phyloP scores from a whole-genome alignment of 2,797 vertebrate species.

The Hippoglossus hippoglossus region DNA sequence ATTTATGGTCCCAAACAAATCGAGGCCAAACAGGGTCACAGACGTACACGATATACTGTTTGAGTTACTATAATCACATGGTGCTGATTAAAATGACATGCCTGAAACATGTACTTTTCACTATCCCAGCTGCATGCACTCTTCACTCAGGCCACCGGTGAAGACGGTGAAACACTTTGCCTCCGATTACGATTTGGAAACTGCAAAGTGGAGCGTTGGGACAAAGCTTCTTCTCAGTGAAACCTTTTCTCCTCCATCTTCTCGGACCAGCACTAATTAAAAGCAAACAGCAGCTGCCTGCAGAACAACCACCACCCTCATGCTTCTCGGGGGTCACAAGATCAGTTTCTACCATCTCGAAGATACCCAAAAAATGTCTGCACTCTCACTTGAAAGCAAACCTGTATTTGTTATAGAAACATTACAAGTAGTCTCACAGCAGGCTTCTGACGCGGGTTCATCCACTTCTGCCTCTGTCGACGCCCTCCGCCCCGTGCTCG shows the following conservation, averaged over 20 bases:
- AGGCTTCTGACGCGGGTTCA: conserved; percentile 39
- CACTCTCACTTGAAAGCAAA: conserved; percentile 15
- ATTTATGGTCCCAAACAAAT: not conserved
- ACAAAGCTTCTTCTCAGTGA: conserved; percentile 12
- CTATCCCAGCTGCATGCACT: conserved; percentile 11
- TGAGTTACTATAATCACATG: conserved; percentile 15
- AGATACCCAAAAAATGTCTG: conserved; percentile 30
- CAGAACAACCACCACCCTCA: conserved; percentile 36
- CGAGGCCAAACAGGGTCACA: conserved; percentile 1
- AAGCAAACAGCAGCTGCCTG: conserved; percentile 74
- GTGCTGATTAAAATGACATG: conserved; percentile 4
- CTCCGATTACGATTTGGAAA: not conserved
- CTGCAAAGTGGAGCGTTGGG: not conserved
- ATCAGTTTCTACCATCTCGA: conserved; percentile 39
- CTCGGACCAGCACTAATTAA: conserved; percentile 69
- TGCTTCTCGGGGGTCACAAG: conserved; percentile 29
- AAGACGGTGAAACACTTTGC: not conserved
- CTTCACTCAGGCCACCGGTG: not conserved
- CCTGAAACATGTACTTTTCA: conserved; percentile 15
- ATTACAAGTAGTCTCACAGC: conserved; percentile 27
- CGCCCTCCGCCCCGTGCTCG: conserved; percentile 14
- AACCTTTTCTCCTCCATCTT: conserved; percentile 30
- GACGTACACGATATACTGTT: conserved; percentile 3
- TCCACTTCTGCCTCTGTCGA: conserved; percentile 40
- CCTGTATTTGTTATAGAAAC: conserved; percentile 38